phyloP scores from a whole-genome alignment of 2,113 vertebrate genomes.

The Procapra przewalskii region DNA sequence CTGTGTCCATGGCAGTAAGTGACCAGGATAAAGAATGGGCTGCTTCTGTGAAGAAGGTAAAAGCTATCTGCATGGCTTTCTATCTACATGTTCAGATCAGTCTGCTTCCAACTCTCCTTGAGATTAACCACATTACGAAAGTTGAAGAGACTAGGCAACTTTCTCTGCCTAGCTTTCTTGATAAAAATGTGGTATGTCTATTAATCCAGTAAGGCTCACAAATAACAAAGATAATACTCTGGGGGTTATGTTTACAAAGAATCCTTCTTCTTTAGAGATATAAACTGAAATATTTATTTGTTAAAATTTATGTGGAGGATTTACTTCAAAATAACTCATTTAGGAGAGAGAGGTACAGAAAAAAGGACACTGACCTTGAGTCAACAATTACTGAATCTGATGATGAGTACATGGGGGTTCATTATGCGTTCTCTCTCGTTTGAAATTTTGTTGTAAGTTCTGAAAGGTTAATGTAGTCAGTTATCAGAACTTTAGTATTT shows the following conservation, averaged over 20 bases:
- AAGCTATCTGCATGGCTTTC: neutral
- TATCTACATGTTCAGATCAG: neutral
- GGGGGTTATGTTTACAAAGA: neutral
- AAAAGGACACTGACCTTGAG: neutral
- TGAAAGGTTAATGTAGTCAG: neutral
- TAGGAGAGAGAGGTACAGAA: neutral
- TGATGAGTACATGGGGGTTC: neutral
- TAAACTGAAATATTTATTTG: neutral
- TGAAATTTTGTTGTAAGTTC: neutral
- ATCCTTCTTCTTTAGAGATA: neutral
- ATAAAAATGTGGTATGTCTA: neutral
- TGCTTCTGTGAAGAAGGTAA: neutral
- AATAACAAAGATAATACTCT: conserved; percentile 22
- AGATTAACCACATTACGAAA: neutral
- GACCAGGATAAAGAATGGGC: neutral
- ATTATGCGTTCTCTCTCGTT: neutral
- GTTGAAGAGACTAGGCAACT: neutral
- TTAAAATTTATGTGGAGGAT: neutral
- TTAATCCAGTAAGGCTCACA: neutral
- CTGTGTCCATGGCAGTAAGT: neutral
- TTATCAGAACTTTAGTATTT: neutral
- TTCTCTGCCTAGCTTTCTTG: neutral
- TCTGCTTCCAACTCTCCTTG: neutral
- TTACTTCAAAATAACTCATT: neutral
- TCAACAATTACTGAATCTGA: neutral